A percentile compares a stretch with the other conserved stretches of the same genome.
Evolutionary conservation across 2,888 invertebrate species (phyloP).

Genomic region (Orchestes rusci): DNA sequence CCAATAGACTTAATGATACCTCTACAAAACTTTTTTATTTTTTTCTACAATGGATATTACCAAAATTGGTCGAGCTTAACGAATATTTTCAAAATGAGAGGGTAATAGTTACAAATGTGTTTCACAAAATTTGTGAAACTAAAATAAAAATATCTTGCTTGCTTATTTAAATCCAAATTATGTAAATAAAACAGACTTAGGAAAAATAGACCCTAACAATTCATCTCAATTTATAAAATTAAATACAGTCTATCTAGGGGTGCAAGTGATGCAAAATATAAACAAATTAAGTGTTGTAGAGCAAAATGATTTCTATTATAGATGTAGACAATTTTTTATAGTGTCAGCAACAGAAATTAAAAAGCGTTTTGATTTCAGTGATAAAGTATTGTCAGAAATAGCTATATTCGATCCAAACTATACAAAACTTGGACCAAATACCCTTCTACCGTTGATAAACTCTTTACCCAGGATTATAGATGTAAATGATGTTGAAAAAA

Average conservation of each 20-base stretch:
- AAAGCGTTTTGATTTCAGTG: conserved; percentile 1
- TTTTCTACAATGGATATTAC: conserved; percentile 4
- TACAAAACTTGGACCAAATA: neutral
- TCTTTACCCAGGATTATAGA: neutral
- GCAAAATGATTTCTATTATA: neutral
- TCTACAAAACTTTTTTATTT: neutral
- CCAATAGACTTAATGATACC: neutral
- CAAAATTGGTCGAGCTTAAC: conserved; percentile 3
- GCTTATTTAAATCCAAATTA: neutral
- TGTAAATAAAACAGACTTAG: conserved; percentile 1
- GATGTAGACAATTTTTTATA: conserved; percentile 1
- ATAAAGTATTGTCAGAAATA: conserved; percentile 1
- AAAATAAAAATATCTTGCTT: neutral
- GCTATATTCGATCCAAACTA: conserved; percentile 1
- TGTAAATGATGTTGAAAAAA: neutral
- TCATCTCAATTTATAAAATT: neutral
- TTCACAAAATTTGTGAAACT: neutral
- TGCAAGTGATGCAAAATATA: conserved; percentile 1
- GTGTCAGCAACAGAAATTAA: neutral
- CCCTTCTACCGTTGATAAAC: neutral
- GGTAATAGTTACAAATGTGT: neutral
- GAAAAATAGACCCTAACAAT: neutral
- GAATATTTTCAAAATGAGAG: conserved; percentile 4
- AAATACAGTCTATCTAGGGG: conserved; percentile 2
- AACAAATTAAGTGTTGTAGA: neutral